Conservation (phyloP, 2,797 vertebrate genomes). For the Pseudomugil tenellus region DNA sequence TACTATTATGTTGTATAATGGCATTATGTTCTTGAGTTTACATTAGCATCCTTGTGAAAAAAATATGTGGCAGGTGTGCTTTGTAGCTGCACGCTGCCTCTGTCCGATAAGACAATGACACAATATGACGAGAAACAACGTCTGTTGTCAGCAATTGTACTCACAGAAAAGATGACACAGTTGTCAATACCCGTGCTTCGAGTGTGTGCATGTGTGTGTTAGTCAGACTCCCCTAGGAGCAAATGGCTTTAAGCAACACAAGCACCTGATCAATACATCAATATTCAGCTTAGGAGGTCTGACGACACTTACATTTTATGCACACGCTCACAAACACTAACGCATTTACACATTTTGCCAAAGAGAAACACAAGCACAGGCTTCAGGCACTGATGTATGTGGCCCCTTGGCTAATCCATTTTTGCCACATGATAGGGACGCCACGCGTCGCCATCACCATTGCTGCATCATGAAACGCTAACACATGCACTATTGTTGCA, state of each 20-base stretch:
- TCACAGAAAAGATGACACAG: constrained; percentile 79
- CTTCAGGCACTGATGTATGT: constrained; percentile 64
- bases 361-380: constrained; percentile 16
- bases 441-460: constrained; percentile 75
- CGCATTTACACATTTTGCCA: constrained; percentile 31
- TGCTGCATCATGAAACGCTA: constrained; percentile 70
- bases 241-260: constrained; percentile 83
- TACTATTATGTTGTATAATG: constrained; percentile 68
- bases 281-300: constrained; percentile 86
- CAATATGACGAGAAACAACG: constrained; percentile 78
- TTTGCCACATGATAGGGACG: constrained; percentile 78
- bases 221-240: constrained; percentile 75
- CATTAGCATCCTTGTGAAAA: constrained; percentile 78
- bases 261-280: constrained; percentile 85
- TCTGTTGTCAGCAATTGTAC: constrained; percentile 75
- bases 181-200: constrained; percentile 68
- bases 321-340: constrained; percentile 48
- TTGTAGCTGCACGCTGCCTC: constrained; percentile 68
- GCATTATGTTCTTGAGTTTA: constrained; percentile 67
- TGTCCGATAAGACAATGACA: constrained; percentile 80
- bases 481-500: constrained; percentile 40
- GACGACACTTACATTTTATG: constrained; percentile 66
- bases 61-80: constrained; percentile 77
- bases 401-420: constrained; percentile 82
- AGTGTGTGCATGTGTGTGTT: constrained; percentile 30